These are phyloP conservation scores for Lacanobia oleracea DNA, from an alignment of 2,888 invertebrate genomes.

Conservation along the genomic window DNA sequence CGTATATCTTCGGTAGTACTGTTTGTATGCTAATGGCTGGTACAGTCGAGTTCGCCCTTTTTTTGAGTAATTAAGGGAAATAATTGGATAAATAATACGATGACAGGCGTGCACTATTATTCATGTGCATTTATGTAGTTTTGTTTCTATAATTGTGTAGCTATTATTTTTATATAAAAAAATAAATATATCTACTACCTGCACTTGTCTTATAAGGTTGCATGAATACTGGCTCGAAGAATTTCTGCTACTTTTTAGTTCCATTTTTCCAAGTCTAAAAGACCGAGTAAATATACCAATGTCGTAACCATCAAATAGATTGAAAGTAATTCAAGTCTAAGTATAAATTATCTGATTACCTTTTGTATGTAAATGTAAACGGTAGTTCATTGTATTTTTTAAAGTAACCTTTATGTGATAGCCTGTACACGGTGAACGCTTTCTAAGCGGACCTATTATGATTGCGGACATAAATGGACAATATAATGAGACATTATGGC, in stretches of 20 bases:
- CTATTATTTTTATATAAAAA: constrained; percentile 21
- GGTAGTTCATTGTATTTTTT: constrained; percentile 53
- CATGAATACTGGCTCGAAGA: neutral
- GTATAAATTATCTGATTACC: constrained; percentile 56
- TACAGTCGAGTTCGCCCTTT: constrained; percentile 67
- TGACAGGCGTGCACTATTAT: constrained; percentile 50
- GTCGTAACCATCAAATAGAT: constrained; percentile 21
- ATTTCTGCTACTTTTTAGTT: neutral
- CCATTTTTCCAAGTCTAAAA: neutral
- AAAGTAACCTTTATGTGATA: constrained; percentile 58
- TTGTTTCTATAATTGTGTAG: constrained; percentile 28
- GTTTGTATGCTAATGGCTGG: constrained; percentile 86
- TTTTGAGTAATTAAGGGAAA: constrained; percentile 63
- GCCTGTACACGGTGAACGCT: constrained; percentile 55
- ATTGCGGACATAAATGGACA: constrained; percentile 64
- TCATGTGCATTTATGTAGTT: constrained; percentile 36
- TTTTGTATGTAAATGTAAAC: constrained; percentile 64
- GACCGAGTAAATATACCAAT: neutral
- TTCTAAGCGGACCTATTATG: constrained; percentile 64
- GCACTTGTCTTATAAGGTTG: neutral
- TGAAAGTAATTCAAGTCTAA: constrained; percentile 38
- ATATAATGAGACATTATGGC: constrained; percentile 66
- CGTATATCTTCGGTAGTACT: constrained; percentile 81
- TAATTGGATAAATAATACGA: constrained; percentile 55
- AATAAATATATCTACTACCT: neutral